Conservation (phyloP, 2,888 invertebrate species). For the Caenorhabditis plicata region DNA sequence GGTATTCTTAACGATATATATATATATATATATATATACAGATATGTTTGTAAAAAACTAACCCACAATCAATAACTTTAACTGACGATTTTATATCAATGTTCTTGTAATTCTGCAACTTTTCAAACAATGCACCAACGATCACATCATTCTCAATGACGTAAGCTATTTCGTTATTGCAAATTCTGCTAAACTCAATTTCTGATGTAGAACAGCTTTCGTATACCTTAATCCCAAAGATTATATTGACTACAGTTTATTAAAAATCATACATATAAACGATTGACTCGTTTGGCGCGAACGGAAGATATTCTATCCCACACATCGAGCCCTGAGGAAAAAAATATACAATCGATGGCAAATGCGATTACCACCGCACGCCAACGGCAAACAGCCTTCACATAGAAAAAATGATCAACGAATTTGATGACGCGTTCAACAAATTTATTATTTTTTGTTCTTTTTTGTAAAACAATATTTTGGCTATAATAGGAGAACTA, state of each 20-base stretch:
- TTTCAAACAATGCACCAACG: constrained; percentile 75
- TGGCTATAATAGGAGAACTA: too few species aligned
- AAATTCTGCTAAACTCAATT: constrained; percentile 81
- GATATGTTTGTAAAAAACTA: too few species aligned
- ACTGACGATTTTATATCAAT: constrained; percentile 72
- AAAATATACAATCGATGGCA: too few species aligned
- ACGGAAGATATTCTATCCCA: constrained; percentile 79
- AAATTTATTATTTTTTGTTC: too few species aligned
- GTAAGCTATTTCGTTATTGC: constrained; percentile 80
- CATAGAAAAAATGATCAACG: too few species aligned
- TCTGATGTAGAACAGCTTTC: constrained; percentile 86
- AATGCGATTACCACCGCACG: too few species aligned
- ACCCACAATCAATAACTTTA: constrained; percentile 66
- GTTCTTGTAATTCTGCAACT: constrained; percentile 34
- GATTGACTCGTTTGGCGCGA: constrained; percentile 77
- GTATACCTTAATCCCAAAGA: constrained; percentile 74
- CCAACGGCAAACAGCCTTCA: too few species aligned
- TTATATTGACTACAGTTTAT: neutral
- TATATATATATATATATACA: too few species aligned
- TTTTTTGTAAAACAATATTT: too few species aligned
- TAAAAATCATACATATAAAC: constrained; percentile 77
- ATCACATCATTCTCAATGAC: constrained; percentile 92
- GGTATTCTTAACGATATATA: constrained; percentile 33
- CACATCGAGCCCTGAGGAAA: constrained; percentile 72
- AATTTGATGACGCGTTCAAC: too few species aligned